These are phyloP conservation scores for Centropristis striata DNA, from an alignment of 2,113 vertebrate genomes.

Conservation along the genomic window DNA sequence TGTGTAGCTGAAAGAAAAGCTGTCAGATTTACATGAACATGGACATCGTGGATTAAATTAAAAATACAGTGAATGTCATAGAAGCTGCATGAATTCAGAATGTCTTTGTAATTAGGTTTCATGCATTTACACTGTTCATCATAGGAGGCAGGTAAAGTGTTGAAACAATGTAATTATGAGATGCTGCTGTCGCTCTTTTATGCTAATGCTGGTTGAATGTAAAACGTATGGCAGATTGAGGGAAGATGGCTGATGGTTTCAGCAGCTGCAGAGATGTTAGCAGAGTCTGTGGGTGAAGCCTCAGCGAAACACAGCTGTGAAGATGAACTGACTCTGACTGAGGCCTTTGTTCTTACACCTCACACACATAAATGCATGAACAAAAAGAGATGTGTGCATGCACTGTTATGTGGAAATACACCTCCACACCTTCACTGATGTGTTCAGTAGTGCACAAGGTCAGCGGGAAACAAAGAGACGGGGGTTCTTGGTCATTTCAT, in stretches of 20 bases:
- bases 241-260: neutral
- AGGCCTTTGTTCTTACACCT: conserved; percentile 60
- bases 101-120: conserved; percentile 40
- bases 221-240: conserved; percentile 9
- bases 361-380: conserved; percentile 2
- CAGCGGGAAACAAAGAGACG: conserved; percentile 36
- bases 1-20: conserved; percentile 39
- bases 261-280: conserved; percentile 23
- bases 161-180: conserved; percentile 33
- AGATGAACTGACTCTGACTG: conserved; percentile 19
- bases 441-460: conserved; percentile 16
- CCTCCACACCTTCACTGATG: conserved; percentile 12
- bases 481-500: conserved; percentile 17
- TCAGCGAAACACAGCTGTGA: conserved; percentile 32
- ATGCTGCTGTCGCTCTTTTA: conserved; percentile 34
- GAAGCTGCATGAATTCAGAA: conserved; percentile 4
- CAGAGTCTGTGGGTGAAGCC: neutral
- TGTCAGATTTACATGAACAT: conserved; percentile 42
- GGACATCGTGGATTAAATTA: conserved; percentile 32
- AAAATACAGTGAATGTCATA: neutral
- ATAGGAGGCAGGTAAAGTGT: neutral
- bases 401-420: conserved; percentile 13
- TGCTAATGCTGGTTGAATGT: conserved; percentile 32
- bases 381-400: conserved; percentile 18
- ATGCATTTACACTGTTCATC: conserved; percentile 9